Evolutionary conservation across 2,113 vertebrate species (phyloP), one percentile per base, ranked within the genome.

Genomic region (Etheostoma spectabile): DNA sequence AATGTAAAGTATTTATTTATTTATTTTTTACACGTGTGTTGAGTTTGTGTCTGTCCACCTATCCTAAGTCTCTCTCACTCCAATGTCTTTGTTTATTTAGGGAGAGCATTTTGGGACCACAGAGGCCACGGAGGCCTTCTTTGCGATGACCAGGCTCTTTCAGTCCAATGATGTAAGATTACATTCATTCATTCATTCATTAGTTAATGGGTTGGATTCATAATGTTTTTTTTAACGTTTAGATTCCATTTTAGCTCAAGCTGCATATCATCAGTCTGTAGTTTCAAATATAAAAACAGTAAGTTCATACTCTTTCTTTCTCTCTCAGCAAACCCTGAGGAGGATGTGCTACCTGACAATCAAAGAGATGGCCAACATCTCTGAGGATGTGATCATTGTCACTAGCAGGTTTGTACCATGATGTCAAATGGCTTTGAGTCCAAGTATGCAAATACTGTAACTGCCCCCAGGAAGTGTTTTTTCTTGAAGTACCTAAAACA

Each of bases 301-400:
- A 6, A 8, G 3, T 38, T 35, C 8, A 14, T 38, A 4, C 2
- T 18, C n/a, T 30, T 4, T 42, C 7, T 55, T 65, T 70, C 52
- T 85, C 77, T 76, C 8, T 2, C 90, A 99, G 98, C 98, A 99
- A 99, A 99, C 97, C 33, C 91, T 99, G 60, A 94, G 98, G 68
- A 96, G 98, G 79, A 99, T 99, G 98, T 99, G 98, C 80, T 99
- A 99, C 92, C 92, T 99, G 27, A 99, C 98, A 0, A 99, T 99
- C 90, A 99, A 99, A 82, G 98, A 99, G 95, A 99, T 99, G 98
- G 98, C 98, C 60, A 99, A 96, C 83, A 99, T 99, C 85, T 98
- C 98, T 4, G 98, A 99, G 91, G 98, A 99, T 24, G 98, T 99
- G 77, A 99, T 99, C 91, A 99, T 99, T 59, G 98, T 99, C 71